Percentiles rank a stretch among this genome's conserved stretches.
These are phyloP conservation scores for Cyrtorhinus lividipennis DNA, from an alignment of 1,140 invertebrate species.

Conservation along the genomic window DNA sequence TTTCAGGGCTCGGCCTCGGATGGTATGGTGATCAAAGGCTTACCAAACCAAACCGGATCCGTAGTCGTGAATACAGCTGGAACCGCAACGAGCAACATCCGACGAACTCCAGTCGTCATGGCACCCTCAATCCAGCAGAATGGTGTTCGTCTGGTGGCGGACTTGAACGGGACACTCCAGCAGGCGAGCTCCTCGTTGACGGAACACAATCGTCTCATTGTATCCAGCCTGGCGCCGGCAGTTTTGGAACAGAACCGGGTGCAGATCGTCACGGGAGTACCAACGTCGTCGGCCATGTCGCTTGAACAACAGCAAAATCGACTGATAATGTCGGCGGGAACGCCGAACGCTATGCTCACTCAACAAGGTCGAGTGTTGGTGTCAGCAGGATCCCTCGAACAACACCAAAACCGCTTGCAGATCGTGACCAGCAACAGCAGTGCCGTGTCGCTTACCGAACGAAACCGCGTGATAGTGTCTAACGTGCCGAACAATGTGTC, in stretches of 20 bases:
- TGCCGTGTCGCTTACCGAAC: conserved; percentile 21
- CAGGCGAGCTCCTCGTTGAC: conserved; percentile 14
- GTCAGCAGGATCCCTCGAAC: conserved; percentile 19
- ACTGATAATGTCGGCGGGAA: conserved; percentile 6
- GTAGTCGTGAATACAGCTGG: conserved; percentile 20
- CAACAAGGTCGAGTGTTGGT: conserved; percentile 19
- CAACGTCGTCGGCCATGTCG: conserved; percentile 16
- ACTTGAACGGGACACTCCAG: conserved; percentile 22
- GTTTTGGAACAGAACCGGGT: conserved; percentile 22
- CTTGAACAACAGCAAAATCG: conserved; percentile 21
- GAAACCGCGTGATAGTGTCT: conserved; percentile 22
- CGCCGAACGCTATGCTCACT: conserved; percentile 12
- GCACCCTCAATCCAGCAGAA: conserved; percentile 25
- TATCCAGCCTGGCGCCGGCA: conserved; percentile 17
- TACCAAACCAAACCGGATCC: conserved; percentile 7
- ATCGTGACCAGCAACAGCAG: conserved; percentile 21
- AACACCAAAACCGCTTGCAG: conserved; percentile 23
- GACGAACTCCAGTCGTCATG: conserved; percentile 18
- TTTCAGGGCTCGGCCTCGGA: conserved; percentile 23
- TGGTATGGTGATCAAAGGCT: conserved; percentile 18
- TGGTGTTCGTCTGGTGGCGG: conserved; percentile 24
- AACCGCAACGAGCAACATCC: neutral
- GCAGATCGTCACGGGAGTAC: conserved; percentile 21
- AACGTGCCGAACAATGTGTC: conserved; percentile 19
- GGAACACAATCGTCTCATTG: conserved; percentile 23